phyloP scores from a whole-genome alignment of 2,113 vertebrate species.

The Micronycteris hirsuta region DNA sequence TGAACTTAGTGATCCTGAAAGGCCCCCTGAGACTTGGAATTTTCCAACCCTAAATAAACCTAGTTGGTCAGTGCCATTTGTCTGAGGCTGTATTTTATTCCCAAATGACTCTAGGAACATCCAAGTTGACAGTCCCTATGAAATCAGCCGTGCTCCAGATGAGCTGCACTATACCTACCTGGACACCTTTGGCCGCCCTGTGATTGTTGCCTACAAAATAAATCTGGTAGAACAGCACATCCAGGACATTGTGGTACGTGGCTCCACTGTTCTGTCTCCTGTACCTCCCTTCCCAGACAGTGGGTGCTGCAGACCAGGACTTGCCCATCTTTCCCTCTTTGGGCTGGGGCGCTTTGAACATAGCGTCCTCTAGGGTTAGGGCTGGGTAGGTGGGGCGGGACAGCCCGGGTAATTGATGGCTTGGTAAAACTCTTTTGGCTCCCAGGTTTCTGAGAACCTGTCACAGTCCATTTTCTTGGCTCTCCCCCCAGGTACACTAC shows the following conservation, averaged over 20 bases:
- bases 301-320: no score
- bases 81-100: neutral
- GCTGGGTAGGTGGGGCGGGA: neutral
- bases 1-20: neutral
- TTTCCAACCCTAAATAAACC: neutral
- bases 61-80: neutral
- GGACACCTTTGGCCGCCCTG: conserved; percentile 96
- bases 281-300: no score
- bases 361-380: no score
- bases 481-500: conserved; percentile 89
- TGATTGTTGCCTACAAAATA: conserved; percentile 93
- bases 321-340: neutral
- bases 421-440: neutral
- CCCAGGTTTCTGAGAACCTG: neutral
- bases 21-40: neutral
- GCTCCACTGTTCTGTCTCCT: neutral
- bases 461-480: neutral
- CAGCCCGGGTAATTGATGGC: neutral
- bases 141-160: conserved; percentile 87
- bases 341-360: neutral
- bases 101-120: conserved; percentile 84
- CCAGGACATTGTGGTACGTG: conserved; percentile 94
- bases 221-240: conserved; percentile 99
- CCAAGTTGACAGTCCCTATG: conserved; percentile 94
- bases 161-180: conserved; percentile 97